These are phyloP conservation scores for Xestia ashworthii DNA, from an alignment of 2,888 invertebrate species.

Conservation along the genomic window DNA sequence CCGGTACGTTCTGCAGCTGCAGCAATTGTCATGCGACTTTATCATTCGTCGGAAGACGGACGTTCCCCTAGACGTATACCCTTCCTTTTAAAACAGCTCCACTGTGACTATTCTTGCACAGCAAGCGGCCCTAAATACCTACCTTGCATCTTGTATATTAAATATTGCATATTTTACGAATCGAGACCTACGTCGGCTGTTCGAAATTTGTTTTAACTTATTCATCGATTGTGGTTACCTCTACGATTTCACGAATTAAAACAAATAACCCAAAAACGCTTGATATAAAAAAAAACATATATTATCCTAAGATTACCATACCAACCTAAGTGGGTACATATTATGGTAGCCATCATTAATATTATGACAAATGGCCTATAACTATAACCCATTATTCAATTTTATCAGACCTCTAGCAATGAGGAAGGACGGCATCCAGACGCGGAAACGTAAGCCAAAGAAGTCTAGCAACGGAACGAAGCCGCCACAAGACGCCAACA, in stretches of 20 bases:
- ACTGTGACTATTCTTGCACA: background rate
- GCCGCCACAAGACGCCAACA: conserved; percentile 81
- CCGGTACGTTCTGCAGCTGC: conserved; percentile 76
- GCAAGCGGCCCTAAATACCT: background rate
- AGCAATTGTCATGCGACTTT: background rate
- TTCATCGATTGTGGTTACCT: background rate
- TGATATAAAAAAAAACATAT: background rate
- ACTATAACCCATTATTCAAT: background rate
- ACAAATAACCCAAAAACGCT: background rate
- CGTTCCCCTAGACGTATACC: background rate
- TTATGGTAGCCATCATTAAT: background rate
- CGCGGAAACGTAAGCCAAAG: conserved; percentile 98
- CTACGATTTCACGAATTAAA: background rate
- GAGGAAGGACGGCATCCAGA: conserved; percentile 99
- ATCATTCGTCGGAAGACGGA: background rate
- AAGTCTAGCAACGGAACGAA: conserved; percentile 92
- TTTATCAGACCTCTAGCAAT: conserved; percentile 95
- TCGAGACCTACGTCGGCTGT: background rate
- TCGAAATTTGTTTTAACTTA: background rate
- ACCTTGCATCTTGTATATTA: background rate
- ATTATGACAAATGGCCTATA: background rate
- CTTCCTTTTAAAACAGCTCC: background rate
- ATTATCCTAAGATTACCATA: background rate
- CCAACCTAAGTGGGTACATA: background rate
- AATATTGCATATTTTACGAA: background rate